These are phyloP conservation scores for Nezara viridula DNA, from an alignment of 2,888 invertebrate genomes.

Conservation along the genomic window DNA sequence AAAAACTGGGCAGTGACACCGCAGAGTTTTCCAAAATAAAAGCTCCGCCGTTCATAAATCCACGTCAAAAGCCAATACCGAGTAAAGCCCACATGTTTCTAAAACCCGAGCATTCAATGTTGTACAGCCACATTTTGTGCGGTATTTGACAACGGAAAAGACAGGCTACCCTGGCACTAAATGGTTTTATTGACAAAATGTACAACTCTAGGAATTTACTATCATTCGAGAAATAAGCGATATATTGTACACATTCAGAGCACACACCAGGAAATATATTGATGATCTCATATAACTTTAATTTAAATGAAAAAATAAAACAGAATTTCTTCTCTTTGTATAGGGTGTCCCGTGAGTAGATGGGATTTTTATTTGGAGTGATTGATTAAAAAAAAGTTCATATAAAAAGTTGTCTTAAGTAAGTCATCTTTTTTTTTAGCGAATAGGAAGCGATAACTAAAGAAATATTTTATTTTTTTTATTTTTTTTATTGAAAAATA, in stretches of 20 bases:
- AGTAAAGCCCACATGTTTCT: background rate
- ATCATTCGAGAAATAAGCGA: background rate
- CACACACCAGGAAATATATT: background rate
- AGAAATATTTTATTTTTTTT: too few relatives aligned
- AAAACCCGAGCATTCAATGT: background rate
- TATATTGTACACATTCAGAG: background rate
- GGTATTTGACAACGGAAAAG: constrained; percentile 8
- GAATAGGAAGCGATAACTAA: too few relatives aligned
- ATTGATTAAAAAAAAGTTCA: too few relatives aligned
- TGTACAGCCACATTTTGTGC: background rate
- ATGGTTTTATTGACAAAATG: background rate
- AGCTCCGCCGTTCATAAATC: background rate
- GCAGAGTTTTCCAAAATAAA: constrained; percentile 21
- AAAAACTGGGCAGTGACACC: constrained; percentile 2
- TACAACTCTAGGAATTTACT: background rate
- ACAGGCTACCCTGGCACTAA: background rate
- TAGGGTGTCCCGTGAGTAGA: too few relatives aligned
- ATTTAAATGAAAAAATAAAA: too few relatives aligned
- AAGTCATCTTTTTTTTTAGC: too few relatives aligned
- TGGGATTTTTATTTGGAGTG: too few relatives aligned
- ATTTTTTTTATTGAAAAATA: too few relatives aligned
- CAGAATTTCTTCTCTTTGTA: too few relatives aligned
- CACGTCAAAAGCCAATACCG: constrained; percentile 29
- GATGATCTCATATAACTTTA: too few relatives aligned
- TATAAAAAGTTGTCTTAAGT: too few relatives aligned